Conservation (phyloP, 2,113 vertebrate species). For the Cynocephalus volans region DNA sequence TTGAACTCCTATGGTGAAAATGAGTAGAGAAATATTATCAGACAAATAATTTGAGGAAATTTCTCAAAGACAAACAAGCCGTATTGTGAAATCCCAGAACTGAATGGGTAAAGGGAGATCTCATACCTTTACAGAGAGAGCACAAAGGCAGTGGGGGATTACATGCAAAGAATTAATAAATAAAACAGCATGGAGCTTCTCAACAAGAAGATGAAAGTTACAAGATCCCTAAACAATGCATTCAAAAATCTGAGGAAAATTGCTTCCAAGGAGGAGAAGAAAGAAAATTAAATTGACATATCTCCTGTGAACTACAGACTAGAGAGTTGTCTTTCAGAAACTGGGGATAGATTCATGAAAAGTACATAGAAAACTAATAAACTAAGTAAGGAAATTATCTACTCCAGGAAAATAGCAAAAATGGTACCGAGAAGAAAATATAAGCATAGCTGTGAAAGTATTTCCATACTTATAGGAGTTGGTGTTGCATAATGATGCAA, state of each 20-base stretch:
- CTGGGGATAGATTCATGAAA: neutral
- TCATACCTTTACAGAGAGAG: neutral
- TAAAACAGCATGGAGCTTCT: neutral
- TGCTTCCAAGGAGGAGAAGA: neutral
- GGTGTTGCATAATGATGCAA: neutral
- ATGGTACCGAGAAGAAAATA: neutral
- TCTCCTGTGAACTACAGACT: neutral
- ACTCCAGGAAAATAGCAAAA: neutral
- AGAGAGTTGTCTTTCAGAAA: neutral
- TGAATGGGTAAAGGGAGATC: neutral
- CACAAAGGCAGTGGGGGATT: neutral
- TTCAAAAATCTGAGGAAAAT: constrained; percentile 13
- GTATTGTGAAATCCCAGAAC: neutral
- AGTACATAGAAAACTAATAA: neutral
- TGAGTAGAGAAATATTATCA: neutral
- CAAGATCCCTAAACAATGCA: neutral
- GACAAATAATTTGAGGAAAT: neutral
- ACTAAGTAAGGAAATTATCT: neutral
- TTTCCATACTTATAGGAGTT: neutral
- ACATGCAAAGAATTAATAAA: neutral
- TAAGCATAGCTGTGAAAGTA: neutral
- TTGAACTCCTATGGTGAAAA: constrained; percentile 33
- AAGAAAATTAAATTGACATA: neutral
- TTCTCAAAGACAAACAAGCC: neutral
- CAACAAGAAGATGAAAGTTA: neutral